These are phyloP conservation scores for Orcinus orca DNA, from an alignment of 2,113 vertebrate species.

Conservation along the genomic window DNA sequence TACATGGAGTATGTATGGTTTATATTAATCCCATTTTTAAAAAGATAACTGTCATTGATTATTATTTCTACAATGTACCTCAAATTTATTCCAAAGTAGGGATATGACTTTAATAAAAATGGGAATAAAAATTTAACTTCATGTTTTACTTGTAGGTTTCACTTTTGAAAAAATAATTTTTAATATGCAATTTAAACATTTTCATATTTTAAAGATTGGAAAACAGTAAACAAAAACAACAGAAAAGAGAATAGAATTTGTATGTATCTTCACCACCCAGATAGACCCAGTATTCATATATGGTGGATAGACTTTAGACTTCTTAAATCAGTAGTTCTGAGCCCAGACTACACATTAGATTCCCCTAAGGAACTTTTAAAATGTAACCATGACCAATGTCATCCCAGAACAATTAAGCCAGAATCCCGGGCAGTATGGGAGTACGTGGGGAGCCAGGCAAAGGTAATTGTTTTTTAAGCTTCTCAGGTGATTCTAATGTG, in stretches of 20 bases:
- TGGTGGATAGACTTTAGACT: not conserved
- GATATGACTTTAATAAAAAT: not conserved
- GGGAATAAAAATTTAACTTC: not conserved
- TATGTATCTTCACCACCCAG: not conserved
- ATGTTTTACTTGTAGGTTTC: not conserved
- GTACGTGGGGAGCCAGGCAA: not conserved
- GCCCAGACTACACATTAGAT: not conserved
- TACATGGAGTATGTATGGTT: not conserved
- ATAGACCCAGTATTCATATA: not conserved
- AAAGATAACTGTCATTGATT: not conserved
- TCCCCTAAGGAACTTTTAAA: slow-evolving; percentile 13
- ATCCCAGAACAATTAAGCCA: not conserved
- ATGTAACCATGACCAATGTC: not conserved
- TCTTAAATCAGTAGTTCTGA: not conserved
- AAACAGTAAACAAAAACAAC: not conserved
- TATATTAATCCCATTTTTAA: not conserved
- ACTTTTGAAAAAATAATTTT: not conserved
- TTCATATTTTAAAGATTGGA: slow-evolving; percentile 1
- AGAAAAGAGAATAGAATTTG: slow-evolving; percentile 18
- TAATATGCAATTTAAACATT: not conserved
- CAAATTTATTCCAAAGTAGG: not conserved
- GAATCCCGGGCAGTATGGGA: not conserved
- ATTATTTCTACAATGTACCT: not conserved
- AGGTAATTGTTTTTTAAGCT: not conserved
- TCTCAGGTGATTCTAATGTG: not conserved